A percentile compares a stretch with the other conserved stretches of the same genome.
Evolutionary conservation across 2,797 vertebrate species (phyloP).

Genomic region (Yasuhikotakia modesta): DNA sequence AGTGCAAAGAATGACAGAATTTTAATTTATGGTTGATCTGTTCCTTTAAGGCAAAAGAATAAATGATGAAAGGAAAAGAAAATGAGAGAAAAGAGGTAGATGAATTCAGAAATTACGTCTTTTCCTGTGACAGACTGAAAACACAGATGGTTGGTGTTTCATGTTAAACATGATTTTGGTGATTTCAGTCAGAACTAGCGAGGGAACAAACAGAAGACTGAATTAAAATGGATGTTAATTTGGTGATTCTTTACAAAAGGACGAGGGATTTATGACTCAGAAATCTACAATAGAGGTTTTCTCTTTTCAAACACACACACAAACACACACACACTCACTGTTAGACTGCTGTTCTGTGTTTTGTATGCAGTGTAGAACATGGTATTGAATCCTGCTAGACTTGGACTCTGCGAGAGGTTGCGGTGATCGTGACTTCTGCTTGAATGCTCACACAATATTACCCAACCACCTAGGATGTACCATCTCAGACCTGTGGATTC

Average conservation of each 20-base stretch:
- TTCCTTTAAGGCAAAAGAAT: neutral
- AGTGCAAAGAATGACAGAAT: too few species aligned
- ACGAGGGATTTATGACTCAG: conserved; percentile 64
- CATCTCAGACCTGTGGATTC: too few species aligned
- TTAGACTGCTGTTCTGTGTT: too few species aligned
- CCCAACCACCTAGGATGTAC: too few species aligned
- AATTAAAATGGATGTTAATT: conserved; percentile 21
- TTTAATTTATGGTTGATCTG: neutral
- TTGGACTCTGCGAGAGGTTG: too few species aligned
- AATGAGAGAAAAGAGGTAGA: neutral
- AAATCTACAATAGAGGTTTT: too few species aligned
- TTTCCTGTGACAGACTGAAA: conserved; percentile 13
- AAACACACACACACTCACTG: too few species aligned
- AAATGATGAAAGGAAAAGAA: neutral
- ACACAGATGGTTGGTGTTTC: neutral
- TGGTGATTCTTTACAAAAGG: conserved; percentile 43
- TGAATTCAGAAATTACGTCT: neutral
- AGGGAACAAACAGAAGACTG: neutral
- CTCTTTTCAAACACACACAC: too few species aligned
- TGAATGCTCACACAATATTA: too few species aligned
- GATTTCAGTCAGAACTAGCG: conserved; percentile 12
- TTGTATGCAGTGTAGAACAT: too few species aligned
- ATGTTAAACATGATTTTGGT: neutral
- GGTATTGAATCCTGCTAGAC: too few species aligned
- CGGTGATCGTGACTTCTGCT: too few species aligned